Evolutionary conservation across 2,888 invertebrate species (phyloP).

Genomic region (Desoria tigrina): DNA sequence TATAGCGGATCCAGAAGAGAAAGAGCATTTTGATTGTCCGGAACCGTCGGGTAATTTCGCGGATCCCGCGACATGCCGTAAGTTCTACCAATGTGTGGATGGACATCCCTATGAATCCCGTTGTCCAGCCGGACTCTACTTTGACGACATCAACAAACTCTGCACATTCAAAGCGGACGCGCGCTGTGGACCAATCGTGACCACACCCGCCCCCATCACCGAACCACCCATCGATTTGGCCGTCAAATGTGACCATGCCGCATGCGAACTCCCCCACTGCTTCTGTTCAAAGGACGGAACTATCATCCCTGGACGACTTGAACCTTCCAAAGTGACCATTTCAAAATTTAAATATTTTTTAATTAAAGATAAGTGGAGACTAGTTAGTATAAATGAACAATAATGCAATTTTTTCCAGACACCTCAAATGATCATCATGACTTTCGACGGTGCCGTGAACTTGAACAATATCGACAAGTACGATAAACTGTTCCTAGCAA

Average conservation of each 20-base stretch:
- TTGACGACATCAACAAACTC: conserved; percentile 84
- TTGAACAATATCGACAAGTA: conserved; percentile 87
- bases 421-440: conserved; percentile 88
- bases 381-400: too few relatives aligned
- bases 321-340: conserved; percentile 80
- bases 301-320: conserved; percentile 77
- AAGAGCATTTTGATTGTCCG: conserved; percentile 75
- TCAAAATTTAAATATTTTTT: too few relatives aligned
- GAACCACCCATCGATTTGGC: conserved; percentile 80
- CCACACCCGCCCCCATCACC: conserved; percentile 78
- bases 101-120: conserved; percentile 82
- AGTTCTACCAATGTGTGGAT: conserved; percentile 91
- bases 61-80: conserved; percentile 81
- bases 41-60: conserved; percentile 81
- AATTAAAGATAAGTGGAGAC: too few relatives aligned
- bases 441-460: conserved; percentile 91
- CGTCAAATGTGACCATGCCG: conserved; percentile 71
- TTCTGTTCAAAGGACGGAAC: conserved; percentile 91
- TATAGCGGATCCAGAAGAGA: too few relatives aligned
- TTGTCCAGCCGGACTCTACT: conserved; percentile 85
- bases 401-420: conserved; percentile 62
- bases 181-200: conserved; percentile 82
- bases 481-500: conserved; percentile 74
- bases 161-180: conserved; percentile 89
- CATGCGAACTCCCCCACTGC: conserved; percentile 82